Conservation (phyloP, 1,140 invertebrate species). For the Gryon sp. region DNA sequence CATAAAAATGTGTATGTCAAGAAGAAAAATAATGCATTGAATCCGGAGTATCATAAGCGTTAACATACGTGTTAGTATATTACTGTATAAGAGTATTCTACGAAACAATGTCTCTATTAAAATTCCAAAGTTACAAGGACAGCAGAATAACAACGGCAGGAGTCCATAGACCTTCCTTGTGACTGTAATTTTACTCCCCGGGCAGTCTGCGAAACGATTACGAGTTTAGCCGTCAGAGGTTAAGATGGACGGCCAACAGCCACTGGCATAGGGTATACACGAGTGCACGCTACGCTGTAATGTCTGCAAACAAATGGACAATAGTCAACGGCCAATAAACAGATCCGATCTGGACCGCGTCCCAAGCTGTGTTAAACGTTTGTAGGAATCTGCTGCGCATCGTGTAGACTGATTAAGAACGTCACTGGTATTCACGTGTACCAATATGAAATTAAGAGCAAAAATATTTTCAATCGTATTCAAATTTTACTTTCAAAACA, state of each 20-base stretch:
- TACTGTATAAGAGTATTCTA: slow-evolving; percentile 27
- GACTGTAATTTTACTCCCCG: slow-evolving; percentile 58
- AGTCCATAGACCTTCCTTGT: slow-evolving; percentile 54
- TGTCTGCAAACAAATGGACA: slow-evolving; percentile 62
- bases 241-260: slow-evolving; percentile 61
- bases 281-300: slow-evolving; percentile 49
- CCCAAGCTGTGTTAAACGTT: slow-evolving; percentile 51
- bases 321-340: slow-evolving; percentile 64
- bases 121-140: slow-evolving; percentile 63
- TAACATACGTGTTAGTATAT: slow-evolving; percentile 35
- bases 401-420: slow-evolving; percentile 49
- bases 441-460: slow-evolving; percentile 39
- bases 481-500: no score
- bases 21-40: slow-evolving; percentile 13
- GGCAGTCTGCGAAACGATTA: slow-evolving; percentile 61
- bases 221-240: slow-evolving; percentile 58
- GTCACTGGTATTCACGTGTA: slow-evolving; percentile 20
- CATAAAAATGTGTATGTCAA: slow-evolving; percentile 8
- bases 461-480: no score
- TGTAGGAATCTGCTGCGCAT: slow-evolving; percentile 40
- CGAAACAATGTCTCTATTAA: slow-evolving; percentile 58
- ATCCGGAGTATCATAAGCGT: slow-evolving; percentile 20
- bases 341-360: slow-evolving; percentile 56
- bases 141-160: slow-evolving; percentile 36
- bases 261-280: slow-evolving; percentile 47